Percentiles rank a stretch among this genome's conserved stretches.
Evolutionary conservation across 2,113 vertebrate species (phyloP).

Genomic region (Tachuris rubrigastra): DNA sequence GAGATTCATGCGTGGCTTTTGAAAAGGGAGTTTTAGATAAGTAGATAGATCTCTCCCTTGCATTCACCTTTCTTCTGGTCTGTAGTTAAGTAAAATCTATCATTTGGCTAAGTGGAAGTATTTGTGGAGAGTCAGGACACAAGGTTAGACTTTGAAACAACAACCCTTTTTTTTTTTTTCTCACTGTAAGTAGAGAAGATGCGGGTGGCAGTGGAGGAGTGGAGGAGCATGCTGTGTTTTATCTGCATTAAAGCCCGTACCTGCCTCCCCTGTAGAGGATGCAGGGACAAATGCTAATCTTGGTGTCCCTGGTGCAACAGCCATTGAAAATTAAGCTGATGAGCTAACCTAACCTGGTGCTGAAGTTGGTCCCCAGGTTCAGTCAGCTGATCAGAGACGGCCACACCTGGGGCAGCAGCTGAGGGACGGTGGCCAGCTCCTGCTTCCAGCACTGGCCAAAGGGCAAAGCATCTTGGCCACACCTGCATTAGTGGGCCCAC

Average conservation of each 20-base stretch:
- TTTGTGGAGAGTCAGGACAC: constrained; percentile 4
- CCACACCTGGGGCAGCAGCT: not conserved
- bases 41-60: constrained; percentile 28
- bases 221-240: not conserved
- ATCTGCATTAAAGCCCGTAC: not conserved
- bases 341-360: not conserved
- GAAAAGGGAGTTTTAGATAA: constrained; percentile 42
- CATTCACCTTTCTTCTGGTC: constrained; percentile 53
- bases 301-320: not conserved
- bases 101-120: constrained; percentile 31
- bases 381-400: not conserved
- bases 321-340: not conserved
- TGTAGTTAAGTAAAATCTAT: constrained; percentile 50
- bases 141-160: constrained; percentile 34
- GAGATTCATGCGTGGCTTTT: constrained; percentile 51
- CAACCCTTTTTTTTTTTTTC: not conserved
- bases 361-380: not conserved
- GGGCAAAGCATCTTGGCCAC: not conserved
- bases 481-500: not conserved
- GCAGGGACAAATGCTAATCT: not conserved
- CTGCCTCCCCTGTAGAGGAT: not conserved
- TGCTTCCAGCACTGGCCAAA: not conserved
- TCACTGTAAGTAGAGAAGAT: not conserved
- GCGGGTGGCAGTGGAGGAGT: not conserved
- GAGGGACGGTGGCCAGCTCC: not conserved